A percentile compares a stretch with the other conserved stretches of the same genome.
phyloP scores from a whole-genome alignment of 1,140 invertebrate genomes.

The honey bee (Apis mellifera) region Amel_HAv3.1 CM009946.2:6733001-6733500 shows the following conservation, averaged over 20 bases:
- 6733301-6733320: constrained; percentile 1
- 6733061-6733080: constrained; percentile 70
- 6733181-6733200: constrained; percentile 81
- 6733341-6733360: neutral
- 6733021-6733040: constrained; percentile 48
- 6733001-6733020: neutral
- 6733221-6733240: constrained; percentile 49
- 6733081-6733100: constrained; percentile 75
- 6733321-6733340: neutral
- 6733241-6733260: constrained; percentile 27
- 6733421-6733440: no score
- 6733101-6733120: constrained; percentile 65
- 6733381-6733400: neutral
- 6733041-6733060: constrained; percentile 50
- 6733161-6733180: constrained; percentile 80
- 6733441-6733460: no score
- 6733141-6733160: constrained; percentile 80
- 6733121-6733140: constrained; percentile 80
- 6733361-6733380: neutral
- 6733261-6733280: constrained; percentile 40
- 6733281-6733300: constrained; percentile 53
- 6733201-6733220: constrained; percentile 68
- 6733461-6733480: no score
- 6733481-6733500: no score
- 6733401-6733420: neutral